phyloP scores from a whole-genome alignment of 2,113 vertebrate genomes.

The Pithys albifrons region DNA sequence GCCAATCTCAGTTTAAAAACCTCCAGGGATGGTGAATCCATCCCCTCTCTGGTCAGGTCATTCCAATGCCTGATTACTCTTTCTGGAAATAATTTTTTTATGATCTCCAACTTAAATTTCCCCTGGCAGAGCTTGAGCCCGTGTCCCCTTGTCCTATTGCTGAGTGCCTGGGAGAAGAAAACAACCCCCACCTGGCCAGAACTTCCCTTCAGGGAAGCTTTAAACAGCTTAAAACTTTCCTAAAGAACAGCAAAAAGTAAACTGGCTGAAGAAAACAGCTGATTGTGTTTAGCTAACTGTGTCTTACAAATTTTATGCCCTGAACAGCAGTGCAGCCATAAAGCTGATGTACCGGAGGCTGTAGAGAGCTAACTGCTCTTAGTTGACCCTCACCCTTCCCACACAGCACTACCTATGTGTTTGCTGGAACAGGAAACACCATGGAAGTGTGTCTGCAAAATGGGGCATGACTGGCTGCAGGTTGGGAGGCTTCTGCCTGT shows the following conservation, averaged over 20 bases:
- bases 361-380: not conserved
- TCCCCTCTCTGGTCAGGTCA: too few species aligned
- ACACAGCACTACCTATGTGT: not conserved
- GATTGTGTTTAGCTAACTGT: not conserved
- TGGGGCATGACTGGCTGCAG: not conserved
- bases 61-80: too few species aligned
- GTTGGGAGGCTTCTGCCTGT: not conserved
- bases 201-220: not conserved
- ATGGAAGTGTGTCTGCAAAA: not conserved
- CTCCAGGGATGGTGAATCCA: too few species aligned
- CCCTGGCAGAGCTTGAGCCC: too few species aligned
- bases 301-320: not conserved
- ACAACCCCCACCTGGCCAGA: too few species aligned
- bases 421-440: not conserved
- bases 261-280: not conserved
- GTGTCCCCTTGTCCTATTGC: too few species aligned
- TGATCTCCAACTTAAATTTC: too few species aligned
- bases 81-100: too few species aligned
- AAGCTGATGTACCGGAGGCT: not conserved
- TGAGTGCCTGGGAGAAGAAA: too few species aligned
- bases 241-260: not conserved
- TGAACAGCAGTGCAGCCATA: not conserved
- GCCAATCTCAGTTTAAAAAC: too few species aligned
- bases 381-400: conserved; percentile 12
- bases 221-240: not conserved